Percentiles rank a stretch among this genome's conserved stretches.
phyloP scores from a whole-genome alignment of 2,797 vertebrate genomes.

The Dendrocincla fuliginosa region DNA sequence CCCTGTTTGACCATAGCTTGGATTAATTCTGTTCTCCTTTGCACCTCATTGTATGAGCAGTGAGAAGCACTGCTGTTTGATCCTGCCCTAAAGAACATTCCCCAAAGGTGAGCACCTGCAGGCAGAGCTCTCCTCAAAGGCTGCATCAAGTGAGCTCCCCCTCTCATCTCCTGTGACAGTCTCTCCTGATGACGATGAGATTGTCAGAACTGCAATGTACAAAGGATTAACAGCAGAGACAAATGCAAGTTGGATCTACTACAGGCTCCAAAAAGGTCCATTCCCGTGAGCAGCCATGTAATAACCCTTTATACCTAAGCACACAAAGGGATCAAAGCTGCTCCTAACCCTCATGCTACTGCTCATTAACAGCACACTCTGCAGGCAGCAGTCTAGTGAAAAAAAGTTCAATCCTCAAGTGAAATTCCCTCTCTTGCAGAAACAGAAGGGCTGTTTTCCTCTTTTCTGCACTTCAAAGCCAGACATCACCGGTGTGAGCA shows the following conservation, averaged over 20 bases:
- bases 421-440: slow-evolving; percentile 35
- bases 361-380: neutral
- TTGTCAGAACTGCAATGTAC: neutral
- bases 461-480: slow-evolving; percentile 60
- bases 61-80: neutral
- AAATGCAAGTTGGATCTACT: neutral
- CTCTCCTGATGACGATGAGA: neutral
- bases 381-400: neutral
- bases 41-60: neutral
- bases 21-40: neutral
- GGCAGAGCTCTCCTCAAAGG: neutral
- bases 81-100: neutral
- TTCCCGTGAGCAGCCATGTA: neutral
- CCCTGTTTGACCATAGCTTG: neutral
- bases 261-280: neutral
- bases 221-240: neutral
- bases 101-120: neutral
- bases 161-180: neutral
- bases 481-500: neutral
- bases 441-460: slow-evolving; percentile 65
- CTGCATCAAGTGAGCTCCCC: neutral
- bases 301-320: neutral
- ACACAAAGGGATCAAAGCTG: neutral
- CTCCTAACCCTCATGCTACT: neutral
- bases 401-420: neutral